Percentiles rank a stretch among this genome's conserved stretches.
These are phyloP conservation scores for Neopipo cinnamomea DNA, from an alignment of 2,113 vertebrate species.

Conservation along the genomic window DNA sequence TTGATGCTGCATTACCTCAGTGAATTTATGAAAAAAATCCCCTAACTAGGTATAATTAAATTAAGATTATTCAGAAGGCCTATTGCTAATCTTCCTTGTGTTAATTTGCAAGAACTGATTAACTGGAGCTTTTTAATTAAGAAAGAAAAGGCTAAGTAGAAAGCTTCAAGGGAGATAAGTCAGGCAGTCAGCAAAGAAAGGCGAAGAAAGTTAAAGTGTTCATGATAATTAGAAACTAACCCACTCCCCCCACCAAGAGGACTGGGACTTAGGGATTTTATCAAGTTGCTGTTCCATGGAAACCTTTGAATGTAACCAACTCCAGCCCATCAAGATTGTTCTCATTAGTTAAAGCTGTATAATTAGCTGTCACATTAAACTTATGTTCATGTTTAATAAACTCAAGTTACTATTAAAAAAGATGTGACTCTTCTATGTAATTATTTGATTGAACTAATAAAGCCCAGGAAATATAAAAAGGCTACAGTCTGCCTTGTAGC, in stretches of 20 bases:
- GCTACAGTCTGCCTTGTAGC: not conserved
- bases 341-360: constrained; percentile 30
- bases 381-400: constrained; percentile 17
- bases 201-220: constrained; percentile 21
- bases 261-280: constrained; percentile 14
- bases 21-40: not conserved
- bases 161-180: constrained; percentile 41
- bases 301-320: not conserved
- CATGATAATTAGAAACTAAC: constrained; percentile 40
- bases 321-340: not conserved
- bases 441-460: constrained; percentile 20
- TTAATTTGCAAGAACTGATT: constrained; percentile 59
- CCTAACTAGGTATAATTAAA: constrained; percentile 41
- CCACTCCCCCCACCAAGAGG: not conserved
- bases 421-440: not conserved
- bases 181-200: constrained; percentile 33
- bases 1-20: not conserved
- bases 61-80: constrained; percentile 34
- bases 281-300: not conserved
- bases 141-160: constrained; percentile 39
- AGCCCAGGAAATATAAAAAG: not conserved
- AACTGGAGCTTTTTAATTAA: constrained; percentile 52
- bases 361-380: constrained; percentile 53
- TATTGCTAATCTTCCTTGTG: constrained; percentile 31
- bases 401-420: not conserved